Percentiles rank a stretch among this genome's conserved stretches.
These are phyloP conservation scores for Tetropium fuscum DNA, from an alignment of 2,888 invertebrate species.

Conservation along the genomic window DNA sequence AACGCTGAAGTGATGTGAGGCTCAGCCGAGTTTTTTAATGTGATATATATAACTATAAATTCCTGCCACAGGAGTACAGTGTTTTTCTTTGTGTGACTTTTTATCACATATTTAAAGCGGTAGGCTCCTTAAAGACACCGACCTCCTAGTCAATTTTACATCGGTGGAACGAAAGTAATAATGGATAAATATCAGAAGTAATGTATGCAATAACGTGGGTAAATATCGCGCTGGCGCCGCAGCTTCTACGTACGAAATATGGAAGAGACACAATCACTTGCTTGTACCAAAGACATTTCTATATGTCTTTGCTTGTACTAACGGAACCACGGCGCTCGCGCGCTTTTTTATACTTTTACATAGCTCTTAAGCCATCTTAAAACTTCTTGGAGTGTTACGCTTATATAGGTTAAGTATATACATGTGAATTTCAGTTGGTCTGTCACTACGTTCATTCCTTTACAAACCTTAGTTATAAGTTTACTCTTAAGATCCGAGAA, in stretches of 20 bases:
- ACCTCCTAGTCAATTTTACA: slow-evolving; percentile 50
- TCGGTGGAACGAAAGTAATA: slow-evolving; percentile 57
- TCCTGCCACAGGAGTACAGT: slow-evolving; percentile 56
- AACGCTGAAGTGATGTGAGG: slow-evolving; percentile 48
- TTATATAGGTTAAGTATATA: slow-evolving; percentile 28
- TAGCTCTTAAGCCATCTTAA: slow-evolving; percentile 27
- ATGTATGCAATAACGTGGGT: slow-evolving; percentile 56
- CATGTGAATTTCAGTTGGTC: slow-evolving; percentile 19
- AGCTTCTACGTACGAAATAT: slow-evolving; percentile 43
- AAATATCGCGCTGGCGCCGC: slow-evolving; percentile 16
- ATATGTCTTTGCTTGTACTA: too few relatives aligned
- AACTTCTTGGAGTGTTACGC: slow-evolving; percentile 29
- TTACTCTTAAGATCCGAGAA: slow-evolving; percentile 22
- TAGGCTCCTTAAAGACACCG: slow-evolving; percentile 56
- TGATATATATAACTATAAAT: slow-evolving; percentile 56
- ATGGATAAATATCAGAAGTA: slow-evolving; percentile 57
- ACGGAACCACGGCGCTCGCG: slow-evolving; percentile 10
- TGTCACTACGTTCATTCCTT: slow-evolving; percentile 3
- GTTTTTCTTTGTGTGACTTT: slow-evolving; percentile 52
- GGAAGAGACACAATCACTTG: slow-evolving; percentile 63
- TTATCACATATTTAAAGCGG: slow-evolving; percentile 45
- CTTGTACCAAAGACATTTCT: too few relatives aligned
- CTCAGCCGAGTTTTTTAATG: slow-evolving; percentile 55
- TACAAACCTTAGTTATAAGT: slow-evolving; percentile 9
- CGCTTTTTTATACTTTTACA: slow-evolving; percentile 18